Evolutionary conservation across 2,113 vertebrate genomes (phyloP).

Genomic region (Benitochromis conjunctus): DNA sequence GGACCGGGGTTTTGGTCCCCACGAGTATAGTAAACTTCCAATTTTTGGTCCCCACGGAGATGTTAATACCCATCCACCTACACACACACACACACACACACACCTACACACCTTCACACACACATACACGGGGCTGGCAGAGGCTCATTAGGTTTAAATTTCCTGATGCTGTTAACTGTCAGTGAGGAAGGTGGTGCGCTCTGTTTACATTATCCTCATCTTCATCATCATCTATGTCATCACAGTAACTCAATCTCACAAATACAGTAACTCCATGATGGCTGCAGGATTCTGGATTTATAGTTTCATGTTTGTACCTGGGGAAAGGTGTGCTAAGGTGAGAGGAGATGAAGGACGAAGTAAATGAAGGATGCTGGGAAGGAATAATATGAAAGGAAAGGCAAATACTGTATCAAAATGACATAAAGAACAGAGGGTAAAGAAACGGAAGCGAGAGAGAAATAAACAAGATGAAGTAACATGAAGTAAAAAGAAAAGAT

Average conservation of each 20-base stretch:
- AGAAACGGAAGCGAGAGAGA: not conserved
- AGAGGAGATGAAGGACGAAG: not conserved
- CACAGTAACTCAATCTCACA: not conserved
- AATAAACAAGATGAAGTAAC: not conserved
- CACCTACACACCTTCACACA: not conserved
- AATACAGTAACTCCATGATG: not conserved
- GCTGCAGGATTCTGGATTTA: not conserved
- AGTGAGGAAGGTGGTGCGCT: not conserved
- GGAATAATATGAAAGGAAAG: rapidly evolving
- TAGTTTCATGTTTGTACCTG: not conserved
- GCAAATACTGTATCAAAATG: not conserved
- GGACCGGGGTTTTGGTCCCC: too few species aligned
- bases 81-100: not conserved
- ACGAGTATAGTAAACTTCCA: too few species aligned
- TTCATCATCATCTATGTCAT: not conserved
- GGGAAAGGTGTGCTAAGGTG: not conserved
- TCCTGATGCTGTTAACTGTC: not conserved
- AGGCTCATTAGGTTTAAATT: not conserved
- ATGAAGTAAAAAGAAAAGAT: not conserved
- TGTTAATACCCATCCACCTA: too few species aligned
- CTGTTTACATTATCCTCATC: not conserved
- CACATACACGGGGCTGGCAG: not conserved
- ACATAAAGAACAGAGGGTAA: not conserved
- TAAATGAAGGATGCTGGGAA: rapidly evolving
- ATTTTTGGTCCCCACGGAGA: too few species aligned